phyloP scores from a whole-genome alignment of 2,888 invertebrate species.

The Pyrrhosoma nymphula region DNA sequence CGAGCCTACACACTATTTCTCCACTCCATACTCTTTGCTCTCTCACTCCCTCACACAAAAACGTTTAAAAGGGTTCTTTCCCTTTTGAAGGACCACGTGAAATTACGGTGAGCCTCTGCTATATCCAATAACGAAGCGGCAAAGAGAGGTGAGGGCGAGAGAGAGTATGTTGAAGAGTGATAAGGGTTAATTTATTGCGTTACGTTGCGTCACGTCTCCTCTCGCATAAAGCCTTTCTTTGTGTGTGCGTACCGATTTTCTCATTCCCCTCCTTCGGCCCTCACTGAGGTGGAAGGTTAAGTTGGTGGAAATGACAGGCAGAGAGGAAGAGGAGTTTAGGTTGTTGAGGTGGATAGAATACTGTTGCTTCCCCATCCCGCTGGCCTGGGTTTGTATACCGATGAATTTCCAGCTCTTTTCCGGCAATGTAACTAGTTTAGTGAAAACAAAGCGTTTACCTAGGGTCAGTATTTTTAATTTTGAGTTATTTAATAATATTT shows the following conservation, averaged over 20 bases:
- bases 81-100: not conserved
- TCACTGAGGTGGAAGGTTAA: not conserved
- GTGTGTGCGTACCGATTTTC: not conserved
- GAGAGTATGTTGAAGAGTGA: not conserved
- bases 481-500: too few relatives aligned
- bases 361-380: too few relatives aligned
- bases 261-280: not conserved
- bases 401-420: too few relatives aligned
- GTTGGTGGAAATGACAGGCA: not conserved
- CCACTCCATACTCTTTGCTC: not conserved
- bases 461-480: too few relatives aligned
- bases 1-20: not conserved
- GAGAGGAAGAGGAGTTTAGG: too few relatives aligned
- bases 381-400: too few relatives aligned
- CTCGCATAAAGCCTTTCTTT: not conserved
- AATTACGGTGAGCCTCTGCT: not conserved
- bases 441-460: too few relatives aligned
- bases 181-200: not conserved
- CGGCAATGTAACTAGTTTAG: too few relatives aligned
- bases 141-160: not conserved
- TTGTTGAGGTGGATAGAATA: too few relatives aligned
- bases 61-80: not conserved
- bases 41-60: not conserved
- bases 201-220: not conserved
- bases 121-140: constrained; percentile 7